These are phyloP conservation scores for Entomobrya proxima DNA, from an alignment of 2,888 invertebrate species.

Conservation along the genomic window DNA sequence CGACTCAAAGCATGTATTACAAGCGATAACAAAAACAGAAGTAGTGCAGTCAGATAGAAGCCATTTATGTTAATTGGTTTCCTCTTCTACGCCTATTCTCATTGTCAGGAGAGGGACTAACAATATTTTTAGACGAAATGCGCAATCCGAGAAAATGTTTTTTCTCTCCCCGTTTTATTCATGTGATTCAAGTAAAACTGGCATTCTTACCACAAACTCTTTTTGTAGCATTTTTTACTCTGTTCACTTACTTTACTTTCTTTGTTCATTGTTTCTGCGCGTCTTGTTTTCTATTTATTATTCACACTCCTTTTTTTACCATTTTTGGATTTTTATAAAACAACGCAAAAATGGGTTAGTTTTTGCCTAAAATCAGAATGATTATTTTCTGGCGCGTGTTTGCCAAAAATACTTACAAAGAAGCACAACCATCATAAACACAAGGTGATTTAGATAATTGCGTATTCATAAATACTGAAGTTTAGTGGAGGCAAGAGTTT, in stretches of 20 bases:
- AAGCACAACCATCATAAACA: background rate
- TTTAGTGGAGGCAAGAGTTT: background rate
- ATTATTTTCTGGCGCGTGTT: background rate
- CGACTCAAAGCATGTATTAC: background rate
- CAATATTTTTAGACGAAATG: background rate
- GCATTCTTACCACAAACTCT: no score
- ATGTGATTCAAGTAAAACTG: no score
- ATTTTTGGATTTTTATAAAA: background rate
- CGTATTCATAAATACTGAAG: background rate
- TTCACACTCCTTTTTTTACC: background rate
- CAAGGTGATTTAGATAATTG: slow-evolving; percentile 15
- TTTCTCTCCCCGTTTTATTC: background rate
- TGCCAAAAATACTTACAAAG: background rate
- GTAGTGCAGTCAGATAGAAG: background rate
- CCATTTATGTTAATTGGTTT: slow-evolving; percentile 48
- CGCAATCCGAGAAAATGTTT: background rate
- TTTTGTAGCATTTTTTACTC: background rate
- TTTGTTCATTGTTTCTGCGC: background rate
- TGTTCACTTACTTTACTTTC: background rate
- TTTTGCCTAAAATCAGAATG: background rate
- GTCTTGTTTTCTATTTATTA: background rate
- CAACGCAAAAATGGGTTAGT: background rate
- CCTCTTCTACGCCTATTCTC: background rate
- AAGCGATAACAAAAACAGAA: background rate
- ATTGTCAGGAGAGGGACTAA: background rate